Base-by-base conservation (phyloP, 2,113 vertebrate species). In the Candoia aspera region DNA sequence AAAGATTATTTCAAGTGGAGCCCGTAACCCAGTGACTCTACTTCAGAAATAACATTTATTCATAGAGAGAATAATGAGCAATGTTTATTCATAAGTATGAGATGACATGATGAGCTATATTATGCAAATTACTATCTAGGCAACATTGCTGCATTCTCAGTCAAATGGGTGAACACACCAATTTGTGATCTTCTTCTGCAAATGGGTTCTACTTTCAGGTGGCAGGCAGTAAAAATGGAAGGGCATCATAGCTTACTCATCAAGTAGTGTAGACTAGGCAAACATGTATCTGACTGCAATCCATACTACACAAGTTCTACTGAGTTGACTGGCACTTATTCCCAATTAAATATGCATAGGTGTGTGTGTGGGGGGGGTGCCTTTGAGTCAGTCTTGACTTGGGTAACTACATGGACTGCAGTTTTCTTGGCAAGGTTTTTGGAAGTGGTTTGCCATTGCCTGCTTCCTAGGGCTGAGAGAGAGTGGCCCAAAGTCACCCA, bases 31-130 rank as follows among this genome's bases (percentile, higher is more conserved):
- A 91, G 42, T 86, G 29, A 89, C n/a, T 87, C 86, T 60, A 42
- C 57, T 83, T 87, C 53, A 11, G 21, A 60, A 89, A 92, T 42
- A 2, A 13, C 90, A 37, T 92, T 93, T 57, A 92, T 95, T 91
- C 92, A 93, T 85, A 62, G 88, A 91, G 59, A 89, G 26, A 94
- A 92, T 62, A 95, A 90, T 83, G 62, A 87, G 12, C 9, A 94
- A 60, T 59, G 49, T 92, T 94, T 95, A 91, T 90, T 87, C 93
- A 87, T 90, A 64, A 92, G 87, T 92, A 54, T 92, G 73, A 87
- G n/a, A 24, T 85, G 92, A 91, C 59, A 89, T 85, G 91, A 93
- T 90, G 37, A 90, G 57, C 62, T 23, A 89, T 37, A n/a, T 91
- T 93, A 92, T 93, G 55, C 12, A 87, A n/a, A 87, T 92, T 90